These are phyloP conservation scores for Hippoglossus hippoglossus DNA, from an alignment of 2,797 vertebrate species.

Conservation along the genomic window DNA sequence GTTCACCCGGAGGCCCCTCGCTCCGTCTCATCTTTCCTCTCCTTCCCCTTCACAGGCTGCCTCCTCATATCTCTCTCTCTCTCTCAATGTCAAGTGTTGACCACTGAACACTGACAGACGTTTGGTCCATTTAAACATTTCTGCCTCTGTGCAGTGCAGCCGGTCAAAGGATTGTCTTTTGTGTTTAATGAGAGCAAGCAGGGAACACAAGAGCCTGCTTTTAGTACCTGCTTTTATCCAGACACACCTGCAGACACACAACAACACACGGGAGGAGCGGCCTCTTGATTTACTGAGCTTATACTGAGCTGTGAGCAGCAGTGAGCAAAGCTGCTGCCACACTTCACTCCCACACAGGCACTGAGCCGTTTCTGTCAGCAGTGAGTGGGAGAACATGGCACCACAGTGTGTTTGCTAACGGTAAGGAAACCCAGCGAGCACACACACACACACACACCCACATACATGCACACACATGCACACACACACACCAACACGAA, in stretches of 20 bases:
- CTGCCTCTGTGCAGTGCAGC: slow-evolving; percentile 15
- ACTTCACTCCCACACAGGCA: slow-evolving; percentile 65
- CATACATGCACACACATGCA: slow-evolving; percentile 22
- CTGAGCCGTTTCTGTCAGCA: slow-evolving; percentile 67
- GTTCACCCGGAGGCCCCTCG: slow-evolving; percentile 32
- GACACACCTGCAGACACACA: slow-evolving; percentile 31
- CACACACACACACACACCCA: slow-evolving; percentile 19
- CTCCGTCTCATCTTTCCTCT: slow-evolving; percentile 24
- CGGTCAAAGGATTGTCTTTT: slow-evolving; percentile 4
- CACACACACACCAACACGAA: slow-evolving; percentile 13
- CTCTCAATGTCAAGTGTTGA: slow-evolving; percentile 45
- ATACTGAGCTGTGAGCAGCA: slow-evolving; percentile 42
- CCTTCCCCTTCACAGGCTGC: slow-evolving; percentile 18
- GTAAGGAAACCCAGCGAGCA: slow-evolving; percentile 51
- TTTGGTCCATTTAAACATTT: slow-evolving; percentile 40
- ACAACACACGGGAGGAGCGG: slow-evolving; percentile 3
- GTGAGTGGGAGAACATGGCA: slow-evolving; percentile 69
- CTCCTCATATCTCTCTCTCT: slow-evolving; percentile 35
- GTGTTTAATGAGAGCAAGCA: slow-evolving; percentile 30
- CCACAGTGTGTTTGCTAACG: slow-evolving; percentile 66
- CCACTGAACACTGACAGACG: slow-evolving; percentile 31
- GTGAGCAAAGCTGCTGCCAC: slow-evolving; percentile 53
- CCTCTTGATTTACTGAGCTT: slow-evolving; percentile 55
- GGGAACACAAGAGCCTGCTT: not conserved
- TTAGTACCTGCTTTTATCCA: slow-evolving; percentile 42